These are phyloP conservation scores for Malurus melanocephalus DNA, from an alignment of 2,113 vertebrate species.

Conservation along the genomic window DNA sequence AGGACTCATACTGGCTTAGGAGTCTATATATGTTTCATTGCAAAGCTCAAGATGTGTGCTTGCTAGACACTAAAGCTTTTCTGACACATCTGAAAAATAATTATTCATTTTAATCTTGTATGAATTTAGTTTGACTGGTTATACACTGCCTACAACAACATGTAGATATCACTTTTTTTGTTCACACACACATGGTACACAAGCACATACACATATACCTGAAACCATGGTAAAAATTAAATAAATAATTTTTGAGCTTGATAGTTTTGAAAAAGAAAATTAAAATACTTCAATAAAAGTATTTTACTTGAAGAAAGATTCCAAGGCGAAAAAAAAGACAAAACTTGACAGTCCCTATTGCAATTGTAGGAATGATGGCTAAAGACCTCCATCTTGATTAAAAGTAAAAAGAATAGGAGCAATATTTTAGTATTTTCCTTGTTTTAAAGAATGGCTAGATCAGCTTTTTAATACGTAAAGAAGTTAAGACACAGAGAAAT, in stretches of 20 bases:
- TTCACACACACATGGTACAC: neutral
- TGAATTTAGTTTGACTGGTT: neutral
- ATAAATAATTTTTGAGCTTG: neutral
- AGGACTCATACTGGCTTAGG: neutral
- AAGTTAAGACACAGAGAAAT: neutral
- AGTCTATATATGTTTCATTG: fast-evolving
- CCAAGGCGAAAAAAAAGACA: neutral
- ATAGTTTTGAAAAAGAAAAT: neutral
- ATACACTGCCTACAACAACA: neutral
- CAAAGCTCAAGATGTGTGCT: neutral
- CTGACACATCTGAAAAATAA: neutral
- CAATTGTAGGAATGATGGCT: neutral
- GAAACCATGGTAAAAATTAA: neutral
- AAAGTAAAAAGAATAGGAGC: neutral
- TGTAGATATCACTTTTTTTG: neutral
- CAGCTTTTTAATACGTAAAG: neutral
- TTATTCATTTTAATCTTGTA: neutral
- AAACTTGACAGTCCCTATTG: neutral
- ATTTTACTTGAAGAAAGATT: neutral
- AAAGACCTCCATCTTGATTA: neutral
- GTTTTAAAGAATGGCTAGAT: neutral
- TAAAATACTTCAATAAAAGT: neutral
- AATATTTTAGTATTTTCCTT: neutral
- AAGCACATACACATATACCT: fast-evolving
- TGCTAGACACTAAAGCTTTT: neutral